phyloP scores from a whole-genome alignment of 1,140 invertebrate genomes.

The Leptinotarsa defecta region DNA sequence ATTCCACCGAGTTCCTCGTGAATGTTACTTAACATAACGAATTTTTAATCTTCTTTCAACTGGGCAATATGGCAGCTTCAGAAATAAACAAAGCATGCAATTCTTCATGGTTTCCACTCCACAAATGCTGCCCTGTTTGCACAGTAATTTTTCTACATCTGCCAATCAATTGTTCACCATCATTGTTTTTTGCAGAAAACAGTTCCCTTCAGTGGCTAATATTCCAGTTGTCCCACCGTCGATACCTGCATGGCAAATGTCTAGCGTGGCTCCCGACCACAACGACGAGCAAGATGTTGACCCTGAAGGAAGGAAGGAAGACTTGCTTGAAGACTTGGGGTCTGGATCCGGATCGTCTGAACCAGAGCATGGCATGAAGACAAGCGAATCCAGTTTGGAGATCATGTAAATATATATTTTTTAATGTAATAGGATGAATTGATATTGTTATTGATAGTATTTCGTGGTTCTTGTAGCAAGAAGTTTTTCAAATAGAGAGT shows the following conservation, averaged over 20 bases:
- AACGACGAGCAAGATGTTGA: constrained; percentile 43
- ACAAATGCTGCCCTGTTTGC: too few relatives aligned
- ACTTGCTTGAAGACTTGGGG: constrained; percentile 50
- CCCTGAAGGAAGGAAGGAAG: constrained; percentile 49
- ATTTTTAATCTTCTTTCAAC: too few relatives aligned
- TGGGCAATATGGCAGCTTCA: too few relatives aligned
- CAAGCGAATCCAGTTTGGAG: constrained; percentile 71
- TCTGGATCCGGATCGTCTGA: constrained; percentile 66
- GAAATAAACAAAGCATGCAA: too few relatives aligned
- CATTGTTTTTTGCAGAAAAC: constrained; percentile 61
- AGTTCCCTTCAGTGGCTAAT: constrained; percentile 67
- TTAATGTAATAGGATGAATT: too few relatives aligned
- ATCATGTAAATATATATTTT: constrained; percentile 63
- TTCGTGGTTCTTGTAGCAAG: too few relatives aligned
- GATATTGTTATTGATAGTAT: too few relatives aligned
- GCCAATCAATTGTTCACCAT: too few relatives aligned
- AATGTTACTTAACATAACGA: too few relatives aligned
- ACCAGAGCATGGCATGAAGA: constrained; percentile 69
- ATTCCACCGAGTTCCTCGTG: too few relatives aligned
- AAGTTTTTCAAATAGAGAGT: not conserved
- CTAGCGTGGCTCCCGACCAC: constrained; percentile 56
- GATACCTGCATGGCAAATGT: constrained; percentile 77
- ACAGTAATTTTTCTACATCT: too few relatives aligned
- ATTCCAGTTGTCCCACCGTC: constrained; percentile 69
- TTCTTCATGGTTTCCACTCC: too few relatives aligned